Percentiles rank a stretch among this genome's conserved stretches.
phyloP scores from a whole-genome alignment of 2,888 invertebrate genomes.

The Boloria selene region DNA sequence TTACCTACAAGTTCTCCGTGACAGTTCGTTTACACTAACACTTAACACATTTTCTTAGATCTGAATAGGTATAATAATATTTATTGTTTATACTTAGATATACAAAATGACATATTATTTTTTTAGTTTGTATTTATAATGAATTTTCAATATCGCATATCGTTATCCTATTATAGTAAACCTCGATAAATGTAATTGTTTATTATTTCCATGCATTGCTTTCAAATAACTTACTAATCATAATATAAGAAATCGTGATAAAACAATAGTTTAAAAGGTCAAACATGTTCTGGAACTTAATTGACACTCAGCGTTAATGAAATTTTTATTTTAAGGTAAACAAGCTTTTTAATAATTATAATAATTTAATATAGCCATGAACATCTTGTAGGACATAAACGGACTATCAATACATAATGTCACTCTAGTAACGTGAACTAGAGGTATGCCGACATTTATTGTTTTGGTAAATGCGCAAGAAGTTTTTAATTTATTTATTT shows the following conservation, averaged over 20 bases:
- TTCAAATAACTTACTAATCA: too few species aligned
- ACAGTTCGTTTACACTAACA: slow-evolving; percentile 9
- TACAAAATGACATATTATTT: too few species aligned
- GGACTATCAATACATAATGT: slow-evolving; percentile 4
- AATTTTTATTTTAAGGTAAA: too few species aligned
- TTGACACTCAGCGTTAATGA: too few species aligned
- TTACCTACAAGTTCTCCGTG: slow-evolving; percentile 2
- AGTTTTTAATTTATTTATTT: too few species aligned
- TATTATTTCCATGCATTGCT: slow-evolving; percentile 1
- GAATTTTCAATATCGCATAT: neutral
- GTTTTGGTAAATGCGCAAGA: neutral
- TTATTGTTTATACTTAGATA: too few species aligned
- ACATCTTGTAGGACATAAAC: too few species aligned
- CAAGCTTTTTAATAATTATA: too few species aligned
- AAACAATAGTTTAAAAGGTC: slow-evolving; percentile 8
- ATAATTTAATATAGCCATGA: too few species aligned
- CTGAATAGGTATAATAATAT: too few species aligned
- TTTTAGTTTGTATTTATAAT: neutral
- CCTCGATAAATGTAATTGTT: slow-evolving; percentile 3
- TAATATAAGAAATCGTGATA: slow-evolving; percentile 8
- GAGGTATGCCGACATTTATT: neutral
- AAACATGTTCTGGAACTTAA: too few species aligned
- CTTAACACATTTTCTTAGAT: neutral
- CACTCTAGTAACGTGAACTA: neutral
- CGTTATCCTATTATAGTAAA: slow-evolving; percentile 1